phyloP scores from a whole-genome alignment of 2,113 vertebrate species.

The Oryzias melastigma region DNA sequence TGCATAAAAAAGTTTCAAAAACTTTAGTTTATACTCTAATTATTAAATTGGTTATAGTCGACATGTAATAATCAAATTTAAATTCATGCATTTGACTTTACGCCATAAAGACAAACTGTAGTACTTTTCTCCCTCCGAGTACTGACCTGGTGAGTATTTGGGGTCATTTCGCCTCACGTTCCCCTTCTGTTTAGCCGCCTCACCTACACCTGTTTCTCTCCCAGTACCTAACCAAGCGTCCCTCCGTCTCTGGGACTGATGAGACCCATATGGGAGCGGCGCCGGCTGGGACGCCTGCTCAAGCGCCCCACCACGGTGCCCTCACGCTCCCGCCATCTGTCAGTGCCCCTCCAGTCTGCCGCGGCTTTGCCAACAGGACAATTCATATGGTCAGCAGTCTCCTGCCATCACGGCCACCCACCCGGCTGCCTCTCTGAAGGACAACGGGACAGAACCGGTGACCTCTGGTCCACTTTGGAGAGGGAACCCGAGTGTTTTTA shows the following conservation, averaged over 20 bases:
- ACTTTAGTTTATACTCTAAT: no score
- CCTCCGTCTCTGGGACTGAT: slow-evolving; percentile 43
- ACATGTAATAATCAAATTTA: no score
- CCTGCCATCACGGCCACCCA: slow-evolving; percentile 62
- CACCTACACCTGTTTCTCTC: slow-evolving; percentile 8
- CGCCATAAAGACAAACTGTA: neutral
- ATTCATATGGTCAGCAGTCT: slow-evolving; percentile 77
- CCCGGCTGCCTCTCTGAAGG: slow-evolving; percentile 70
- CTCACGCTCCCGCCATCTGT: slow-evolving; percentile 81
- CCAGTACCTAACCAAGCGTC: slow-evolving; percentile 9
- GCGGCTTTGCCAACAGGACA: slow-evolving; percentile 70
- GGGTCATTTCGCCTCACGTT: neutral
- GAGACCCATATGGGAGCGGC: slow-evolving; percentile 79
- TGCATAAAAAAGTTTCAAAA: no score
- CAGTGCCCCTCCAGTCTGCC: slow-evolving; percentile 65
- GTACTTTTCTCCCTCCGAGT: no score
- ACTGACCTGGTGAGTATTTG: neutral
- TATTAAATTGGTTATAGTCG: no score
- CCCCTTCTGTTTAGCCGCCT: neutral
- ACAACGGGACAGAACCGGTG: slow-evolving; percentile 65
- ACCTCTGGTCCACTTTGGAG: slow-evolving; percentile 57
- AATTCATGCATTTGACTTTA: no score
- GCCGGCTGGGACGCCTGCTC: slow-evolving; percentile 76
- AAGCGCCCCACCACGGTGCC: slow-evolving; percentile 73
- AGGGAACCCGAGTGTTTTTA: no score